Conservation (phyloP, 2,888 invertebrate genomes). For the Aphidoletes aphidimyza region DNA sequence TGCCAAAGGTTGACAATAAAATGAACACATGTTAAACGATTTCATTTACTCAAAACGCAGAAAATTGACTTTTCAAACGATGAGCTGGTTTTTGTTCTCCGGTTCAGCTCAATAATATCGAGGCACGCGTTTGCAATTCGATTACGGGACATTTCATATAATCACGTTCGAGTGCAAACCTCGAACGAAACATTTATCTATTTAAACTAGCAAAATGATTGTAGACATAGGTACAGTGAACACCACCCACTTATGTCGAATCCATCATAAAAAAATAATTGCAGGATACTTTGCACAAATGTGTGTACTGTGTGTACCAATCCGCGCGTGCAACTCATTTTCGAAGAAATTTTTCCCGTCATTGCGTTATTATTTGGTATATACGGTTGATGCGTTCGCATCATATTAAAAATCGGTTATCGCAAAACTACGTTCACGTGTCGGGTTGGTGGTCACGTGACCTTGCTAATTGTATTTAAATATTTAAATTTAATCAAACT, state of each 20-base stretch:
- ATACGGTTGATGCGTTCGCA: background rate
- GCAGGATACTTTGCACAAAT: slow-evolving; percentile 17
- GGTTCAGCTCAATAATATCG: background rate
- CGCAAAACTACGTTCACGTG: slow-evolving; percentile 45
- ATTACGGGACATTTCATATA: slow-evolving; percentile 23
- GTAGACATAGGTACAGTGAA: background rate
- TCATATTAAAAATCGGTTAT: slow-evolving; percentile 17
- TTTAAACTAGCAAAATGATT: slow-evolving; percentile 3
- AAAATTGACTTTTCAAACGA: slow-evolving; percentile 5
- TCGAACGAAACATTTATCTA: background rate
- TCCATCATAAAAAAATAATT: slow-evolving; percentile 31
- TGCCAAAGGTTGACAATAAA: no score
- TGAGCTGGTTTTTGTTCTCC: background rate
- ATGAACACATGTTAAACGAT: background rate
- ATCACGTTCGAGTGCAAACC: background rate
- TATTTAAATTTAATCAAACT: slow-evolving; percentile 55
- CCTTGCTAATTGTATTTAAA: slow-evolving; percentile 54
- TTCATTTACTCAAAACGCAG: background rate
- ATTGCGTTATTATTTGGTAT: background rate
- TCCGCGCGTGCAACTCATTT: slow-evolving; percentile 20
- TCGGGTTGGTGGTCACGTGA: slow-evolving; percentile 48
- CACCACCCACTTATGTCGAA: slow-evolving; percentile 43
- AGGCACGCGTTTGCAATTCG: background rate
- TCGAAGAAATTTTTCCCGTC: background rate
- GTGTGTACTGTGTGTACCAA: no score